A percentile compares a stretch with the other conserved stretches of the same genome.
Evolutionary conservation across 2,113 vertebrate genomes (phyloP).

Genomic region (Macroglossus sobrinus): DNA sequence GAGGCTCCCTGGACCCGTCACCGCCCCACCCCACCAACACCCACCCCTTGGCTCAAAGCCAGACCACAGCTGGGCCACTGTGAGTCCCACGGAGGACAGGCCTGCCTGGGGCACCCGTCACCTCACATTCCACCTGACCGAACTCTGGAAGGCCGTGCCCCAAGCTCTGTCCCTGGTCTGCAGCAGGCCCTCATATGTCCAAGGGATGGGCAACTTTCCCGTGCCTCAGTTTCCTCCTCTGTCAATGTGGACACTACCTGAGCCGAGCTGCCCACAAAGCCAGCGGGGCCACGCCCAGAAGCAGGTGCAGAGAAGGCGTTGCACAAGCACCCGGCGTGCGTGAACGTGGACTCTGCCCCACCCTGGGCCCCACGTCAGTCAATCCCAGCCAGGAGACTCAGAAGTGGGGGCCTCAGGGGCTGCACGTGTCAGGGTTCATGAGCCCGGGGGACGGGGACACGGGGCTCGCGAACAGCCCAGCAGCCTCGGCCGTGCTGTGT

Average conservation of each 20-base stretch:
- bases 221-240: neutral
- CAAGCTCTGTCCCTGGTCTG: neutral
- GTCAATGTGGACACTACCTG: rapidly evolving
- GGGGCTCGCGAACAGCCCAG: neutral
- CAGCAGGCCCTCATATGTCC: neutral
- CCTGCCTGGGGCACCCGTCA: neutral
- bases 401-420: neutral
- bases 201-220: neutral
- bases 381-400: neutral
- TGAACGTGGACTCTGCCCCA: rapidly evolving
- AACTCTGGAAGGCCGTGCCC: rapidly evolving
- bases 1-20: neutral
- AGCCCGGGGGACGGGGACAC: rapidly evolving
- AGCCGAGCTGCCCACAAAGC: neutral
- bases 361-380: neutral
- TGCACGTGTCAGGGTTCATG: neutral
- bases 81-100: rapidly evolving
- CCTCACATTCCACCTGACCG: rapidly evolving
- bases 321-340: rapidly evolving
- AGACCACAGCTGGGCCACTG: rapidly evolving
- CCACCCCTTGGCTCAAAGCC: neutral
- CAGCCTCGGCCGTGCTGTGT: rapidly evolving
- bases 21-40: rapidly evolving
- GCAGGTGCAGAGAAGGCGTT: neutral
- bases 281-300: neutral